Conservation (phyloP, 2,888 invertebrate genomes). For the Agrotis exclamationis region DNA sequence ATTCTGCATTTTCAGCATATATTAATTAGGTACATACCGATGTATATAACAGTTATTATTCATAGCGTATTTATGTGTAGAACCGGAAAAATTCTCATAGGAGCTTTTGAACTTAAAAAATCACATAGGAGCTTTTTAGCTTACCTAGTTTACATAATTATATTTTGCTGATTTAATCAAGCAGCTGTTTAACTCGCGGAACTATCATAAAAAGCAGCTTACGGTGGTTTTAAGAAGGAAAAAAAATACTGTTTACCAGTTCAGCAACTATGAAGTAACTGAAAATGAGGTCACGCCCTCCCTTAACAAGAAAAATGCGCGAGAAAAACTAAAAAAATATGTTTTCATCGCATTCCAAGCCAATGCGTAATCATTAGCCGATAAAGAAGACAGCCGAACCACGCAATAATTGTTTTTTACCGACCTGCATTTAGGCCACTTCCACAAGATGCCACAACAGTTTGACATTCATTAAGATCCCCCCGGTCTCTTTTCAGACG, state of each 20-base stretch:
- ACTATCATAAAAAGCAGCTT: no score
- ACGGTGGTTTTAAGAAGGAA: no score
- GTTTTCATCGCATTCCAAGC: slow-evolving; percentile 34
- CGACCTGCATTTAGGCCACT: slow-evolving; percentile 80
- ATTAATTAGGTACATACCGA: no score
- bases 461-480: slow-evolving; percentile 79
- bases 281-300: not conserved
- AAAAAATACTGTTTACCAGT: not conserved
- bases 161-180: no score
- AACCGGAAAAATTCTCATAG: no score
- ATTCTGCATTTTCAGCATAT: not conserved
- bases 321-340: slow-evolving; percentile 32
- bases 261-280: not conserved
- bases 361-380: slow-evolving; percentile 51
- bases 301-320: slow-evolving; percentile 18
- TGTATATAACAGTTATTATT: no score
- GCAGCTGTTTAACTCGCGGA: no score
- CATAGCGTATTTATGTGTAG: no score
- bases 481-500: slow-evolving; percentile 76
- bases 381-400: slow-evolving; percentile 34
- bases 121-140: no score
- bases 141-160: no score
- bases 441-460: slow-evolving; percentile 77
- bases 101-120: no score
- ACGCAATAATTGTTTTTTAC: slow-evolving; percentile 60